Percentiles rank a stretch among this genome's conserved stretches.
Evolutionary conservation across 2,797 vertebrate genomes (phyloP).

Genomic region (Vireo griseus): DNA sequence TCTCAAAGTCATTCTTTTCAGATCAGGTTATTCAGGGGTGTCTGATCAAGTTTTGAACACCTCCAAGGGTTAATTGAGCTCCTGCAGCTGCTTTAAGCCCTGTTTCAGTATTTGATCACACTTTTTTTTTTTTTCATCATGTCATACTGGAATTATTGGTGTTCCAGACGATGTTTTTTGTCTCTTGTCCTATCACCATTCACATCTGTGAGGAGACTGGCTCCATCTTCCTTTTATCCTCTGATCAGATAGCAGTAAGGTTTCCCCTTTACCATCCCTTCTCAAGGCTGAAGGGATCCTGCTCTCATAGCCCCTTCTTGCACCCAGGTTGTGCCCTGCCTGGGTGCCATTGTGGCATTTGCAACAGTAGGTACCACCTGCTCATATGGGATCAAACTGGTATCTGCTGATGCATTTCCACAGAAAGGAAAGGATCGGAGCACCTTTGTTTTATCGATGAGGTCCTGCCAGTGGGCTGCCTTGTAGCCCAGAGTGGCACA

Average conservation of each 20-base stretch:
- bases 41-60: neutral
- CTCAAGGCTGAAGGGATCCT: neutral
- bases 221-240: neutral
- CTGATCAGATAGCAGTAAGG: neutral
- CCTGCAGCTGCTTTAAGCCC: neutral
- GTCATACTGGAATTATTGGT: neutral
- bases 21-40: neutral
- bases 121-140: neutral
- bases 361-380: neutral
- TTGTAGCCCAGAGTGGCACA: neutral
- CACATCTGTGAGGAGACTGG: neutral
- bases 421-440: neutral
- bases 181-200: neutral
- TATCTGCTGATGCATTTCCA: neutral
- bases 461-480: neutral
- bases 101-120: neutral
- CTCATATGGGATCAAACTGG: neutral
- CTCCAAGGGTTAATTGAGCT: neutral
- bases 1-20: neutral
- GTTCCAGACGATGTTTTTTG: neutral
- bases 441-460: neutral
- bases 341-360: neutral
- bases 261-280: neutral
- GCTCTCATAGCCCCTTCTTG: neutral
- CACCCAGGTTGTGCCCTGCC: neutral